A percentile compares a stretch with the other conserved stretches of the same genome.
Conservation (phyloP, 2,888 invertebrate species). For the Campaea margaritaria region DNA sequence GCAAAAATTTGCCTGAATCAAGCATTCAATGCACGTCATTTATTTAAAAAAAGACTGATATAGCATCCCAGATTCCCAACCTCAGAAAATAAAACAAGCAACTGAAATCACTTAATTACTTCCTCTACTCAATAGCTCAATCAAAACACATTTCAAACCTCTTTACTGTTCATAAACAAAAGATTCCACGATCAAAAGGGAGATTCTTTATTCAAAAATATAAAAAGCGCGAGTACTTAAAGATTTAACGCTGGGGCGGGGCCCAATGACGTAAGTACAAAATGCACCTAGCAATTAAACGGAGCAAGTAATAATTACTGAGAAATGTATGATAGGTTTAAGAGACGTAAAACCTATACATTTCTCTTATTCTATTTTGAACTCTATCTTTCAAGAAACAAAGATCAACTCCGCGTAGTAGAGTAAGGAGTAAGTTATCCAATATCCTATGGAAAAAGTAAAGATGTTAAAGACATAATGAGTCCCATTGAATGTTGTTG, state of each 20-base stretch:
- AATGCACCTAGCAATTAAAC: slow-evolving; percentile 75
- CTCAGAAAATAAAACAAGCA: slow-evolving; percentile 39
- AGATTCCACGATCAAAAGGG: slow-evolving; percentile 38
- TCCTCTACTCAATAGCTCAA: slow-evolving; percentile 70
- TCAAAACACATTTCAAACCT: slow-evolving; percentile 65
- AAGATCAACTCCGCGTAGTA: slow-evolving; percentile 1
- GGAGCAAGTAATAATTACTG: slow-evolving; percentile 70
- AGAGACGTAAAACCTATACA: slow-evolving; percentile 35
- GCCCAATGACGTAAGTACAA: slow-evolving; percentile 70
- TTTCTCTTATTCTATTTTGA: slow-evolving; percentile 3
- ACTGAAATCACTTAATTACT: slow-evolving; percentile 71
- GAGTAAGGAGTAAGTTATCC: background rate
- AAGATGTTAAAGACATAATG: slow-evolving; percentile 16
- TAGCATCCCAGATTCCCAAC: slow-evolving; percentile 16
- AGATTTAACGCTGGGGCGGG: slow-evolving; percentile 67
- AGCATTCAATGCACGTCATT: slow-evolving; percentile 4
- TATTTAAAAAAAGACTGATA: slow-evolving; percentile 12
- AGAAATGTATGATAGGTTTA: slow-evolving; percentile 50
- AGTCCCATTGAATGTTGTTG: slow-evolving; percentile 29
- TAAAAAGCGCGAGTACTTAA: slow-evolving; percentile 44
- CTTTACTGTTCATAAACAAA: slow-evolving; percentile 77
- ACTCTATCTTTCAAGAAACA: slow-evolving; percentile 5
- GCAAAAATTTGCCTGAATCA: no score
- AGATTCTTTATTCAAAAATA: slow-evolving; percentile 60
- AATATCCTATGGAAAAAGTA: slow-evolving; percentile 8